These are phyloP conservation scores for Threskiornis aethiopicus DNA, from an alignment of 2,797 vertebrate genomes.

Conservation along the genomic window DNA sequence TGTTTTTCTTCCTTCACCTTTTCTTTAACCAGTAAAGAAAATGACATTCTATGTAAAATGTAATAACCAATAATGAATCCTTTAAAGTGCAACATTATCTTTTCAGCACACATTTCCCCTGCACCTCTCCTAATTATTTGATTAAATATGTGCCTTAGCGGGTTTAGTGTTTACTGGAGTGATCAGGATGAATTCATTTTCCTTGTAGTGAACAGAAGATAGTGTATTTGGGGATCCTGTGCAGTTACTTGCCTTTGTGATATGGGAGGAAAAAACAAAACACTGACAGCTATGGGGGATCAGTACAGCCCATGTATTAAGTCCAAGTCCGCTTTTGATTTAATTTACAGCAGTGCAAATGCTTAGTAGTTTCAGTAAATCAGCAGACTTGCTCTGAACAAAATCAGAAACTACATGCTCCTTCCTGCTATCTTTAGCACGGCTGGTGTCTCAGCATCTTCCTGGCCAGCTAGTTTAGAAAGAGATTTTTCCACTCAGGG, in stretches of 20 bases:
- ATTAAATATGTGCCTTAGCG: conserved; percentile 50
- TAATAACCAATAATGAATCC: conserved; percentile 62
- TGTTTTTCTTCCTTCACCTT: conserved; percentile 44
- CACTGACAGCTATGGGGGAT: neutral
- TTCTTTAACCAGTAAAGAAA: conserved; percentile 40
- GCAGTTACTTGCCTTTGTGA: conserved; percentile 13
- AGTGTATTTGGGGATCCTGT: conserved; percentile 5
- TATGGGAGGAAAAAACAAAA: conserved; percentile 2
- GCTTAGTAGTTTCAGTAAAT: neutral
- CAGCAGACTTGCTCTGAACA: neutral
- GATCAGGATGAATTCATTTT: conserved; percentile 51
- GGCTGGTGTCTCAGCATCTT: neutral
- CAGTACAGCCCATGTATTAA: neutral
- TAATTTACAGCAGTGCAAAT: neutral
- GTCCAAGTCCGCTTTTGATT: neutral
- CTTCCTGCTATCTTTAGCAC: neutral
- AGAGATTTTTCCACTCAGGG: neutral
- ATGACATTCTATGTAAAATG: conserved; percentile 51
- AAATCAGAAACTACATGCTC: neutral
- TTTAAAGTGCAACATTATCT: conserved; percentile 63
- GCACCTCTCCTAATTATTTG: conserved; percentile 62
- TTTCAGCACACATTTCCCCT: conserved; percentile 56
- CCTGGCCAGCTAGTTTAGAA: neutral
- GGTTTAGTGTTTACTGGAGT: conserved; percentile 49
- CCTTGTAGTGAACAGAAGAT: conserved; percentile 32